Evolutionary conservation across 23 tunicate genomes (phyloP), one percentile per base, ranked within the genome.

Genomic region (Halocynthia roretzi): DNA sequence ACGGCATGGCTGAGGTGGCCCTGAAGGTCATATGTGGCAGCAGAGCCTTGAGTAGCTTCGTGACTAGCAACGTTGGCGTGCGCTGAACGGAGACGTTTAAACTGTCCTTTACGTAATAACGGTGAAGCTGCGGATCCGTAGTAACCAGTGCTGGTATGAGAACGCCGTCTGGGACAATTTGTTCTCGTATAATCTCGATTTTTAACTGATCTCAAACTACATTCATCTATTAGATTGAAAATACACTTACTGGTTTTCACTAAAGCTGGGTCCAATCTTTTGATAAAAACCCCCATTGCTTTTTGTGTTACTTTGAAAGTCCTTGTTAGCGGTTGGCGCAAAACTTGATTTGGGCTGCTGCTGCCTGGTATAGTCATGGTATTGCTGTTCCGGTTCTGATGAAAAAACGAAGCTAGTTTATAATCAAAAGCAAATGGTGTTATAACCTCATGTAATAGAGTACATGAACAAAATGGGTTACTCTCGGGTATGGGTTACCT

Each of bases 1-100:
- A 31, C 4, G 44, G 44, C 44, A 31, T 53, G 2, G 78, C 6
- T 74, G 14, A 48, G 63, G 56, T 74, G 78, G 9, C 78, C 78
- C 17, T 50, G 78, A 0, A 71, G 52, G 23, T 58, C 85, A 20
- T 77, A 62, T 40, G 93, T 76, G 14, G 80, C 83, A 56, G 66
- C 93, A 17, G 95, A 88, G 11, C 95, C 95, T 40, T 83, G 87
- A 21, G 95, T 88, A 6, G 95, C 95, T 52, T 67, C 87, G 70
- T 88, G 95, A 62, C 95, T 88, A 11, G 81, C 82, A 50, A 69
- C 83, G 0, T 76, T 31, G 44, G 44, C 78, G 63, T 56, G 56
- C 18, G 49, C 62, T 8, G 48, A 74, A 17, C 55, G 62, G 19
- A 54, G 55, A 20, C 64, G 78, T 10, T 2, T 19, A 54, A 53